phyloP scores from a whole-genome alignment of 1,140 invertebrate species.

The Cydia fagiglandana region DNA sequence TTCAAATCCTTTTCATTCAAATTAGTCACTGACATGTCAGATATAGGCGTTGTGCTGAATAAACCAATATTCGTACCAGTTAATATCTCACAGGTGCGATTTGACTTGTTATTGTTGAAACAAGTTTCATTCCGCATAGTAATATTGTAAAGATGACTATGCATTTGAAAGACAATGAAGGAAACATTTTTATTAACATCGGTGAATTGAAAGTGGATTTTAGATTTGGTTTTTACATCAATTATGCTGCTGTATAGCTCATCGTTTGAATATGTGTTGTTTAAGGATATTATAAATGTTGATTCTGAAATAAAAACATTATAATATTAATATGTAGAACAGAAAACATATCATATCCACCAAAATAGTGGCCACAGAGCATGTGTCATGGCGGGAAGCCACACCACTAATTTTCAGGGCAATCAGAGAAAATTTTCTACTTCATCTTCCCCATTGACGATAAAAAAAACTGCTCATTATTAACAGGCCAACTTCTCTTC shows the following conservation, averaged over 20 bases:
- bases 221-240: constrained; percentile 51
- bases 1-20: constrained; percentile 66
- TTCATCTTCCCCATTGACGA: too few relatives aligned
- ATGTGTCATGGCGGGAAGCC: too few relatives aligned
- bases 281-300: constrained; percentile 57
- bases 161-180: constrained; percentile 85
- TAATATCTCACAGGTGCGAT: constrained; percentile 43
- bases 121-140: constrained; percentile 80
- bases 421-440: too few relatives aligned
- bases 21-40: constrained; percentile 66
- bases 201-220: constrained; percentile 70
- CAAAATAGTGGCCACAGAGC: too few relatives aligned
- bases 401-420: too few relatives aligned
- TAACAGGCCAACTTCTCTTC: too few relatives aligned
- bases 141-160: constrained; percentile 82
- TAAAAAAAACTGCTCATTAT: too few relatives aligned
- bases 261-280: constrained; percentile 58
- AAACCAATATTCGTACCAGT: constrained; percentile 84
- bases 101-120: constrained; percentile 41
- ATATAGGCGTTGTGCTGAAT: constrained; percentile 59
- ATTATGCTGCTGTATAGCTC: constrained; percentile 59
- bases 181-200: constrained; percentile 73
- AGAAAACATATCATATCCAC: too few relatives aligned
- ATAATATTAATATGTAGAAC: not conserved
- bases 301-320: constrained; percentile 63